Evolutionary conservation across 2,113 vertebrate genomes (phyloP).

Genomic region (Rhodinocichla rosea): DNA sequence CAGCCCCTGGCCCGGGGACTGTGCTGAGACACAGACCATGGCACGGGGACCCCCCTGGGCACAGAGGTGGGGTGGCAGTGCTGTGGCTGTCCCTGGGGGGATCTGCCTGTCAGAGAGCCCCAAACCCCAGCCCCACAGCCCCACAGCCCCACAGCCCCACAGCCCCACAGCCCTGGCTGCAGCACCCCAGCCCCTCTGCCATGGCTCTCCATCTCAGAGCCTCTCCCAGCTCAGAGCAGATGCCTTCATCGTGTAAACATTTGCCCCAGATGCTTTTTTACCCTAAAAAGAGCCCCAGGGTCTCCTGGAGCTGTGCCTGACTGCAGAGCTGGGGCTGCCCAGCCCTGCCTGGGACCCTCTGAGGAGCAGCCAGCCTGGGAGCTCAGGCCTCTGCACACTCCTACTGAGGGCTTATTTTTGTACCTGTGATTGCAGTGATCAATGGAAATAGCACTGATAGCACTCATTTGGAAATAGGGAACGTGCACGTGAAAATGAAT

Average conservation of each 20-base stretch:
- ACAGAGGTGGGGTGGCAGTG: background rate
- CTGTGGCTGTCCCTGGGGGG: background rate
- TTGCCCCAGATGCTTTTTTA: fast-evolving
- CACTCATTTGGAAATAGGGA: background rate
- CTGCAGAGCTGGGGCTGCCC: fast-evolving
- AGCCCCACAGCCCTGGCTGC: background rate
- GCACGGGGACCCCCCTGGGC: fast-evolving
- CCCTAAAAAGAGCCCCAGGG: background rate
- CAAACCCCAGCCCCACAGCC: background rate
- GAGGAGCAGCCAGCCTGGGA: fast-evolving
- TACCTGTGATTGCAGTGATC: background rate
- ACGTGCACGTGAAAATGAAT: background rate
- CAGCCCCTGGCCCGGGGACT: fast-evolving
- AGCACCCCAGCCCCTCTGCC: fast-evolving
- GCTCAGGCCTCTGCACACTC: background rate
- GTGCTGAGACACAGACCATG: fast-evolving
- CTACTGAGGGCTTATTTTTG: background rate
- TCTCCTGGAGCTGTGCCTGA: no score
- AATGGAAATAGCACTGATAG: background rate
- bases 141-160: background rate
- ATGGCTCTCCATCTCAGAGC: fast-evolving
- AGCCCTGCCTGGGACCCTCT: fast-evolving
- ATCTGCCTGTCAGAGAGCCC: background rate
- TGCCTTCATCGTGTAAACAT: fast-evolving
- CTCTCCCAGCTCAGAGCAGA: fast-evolving